These are phyloP conservation scores for Pseudoatta argentina DNA, from an alignment of 1,140 invertebrate species.

Conservation along the genomic window DNA sequence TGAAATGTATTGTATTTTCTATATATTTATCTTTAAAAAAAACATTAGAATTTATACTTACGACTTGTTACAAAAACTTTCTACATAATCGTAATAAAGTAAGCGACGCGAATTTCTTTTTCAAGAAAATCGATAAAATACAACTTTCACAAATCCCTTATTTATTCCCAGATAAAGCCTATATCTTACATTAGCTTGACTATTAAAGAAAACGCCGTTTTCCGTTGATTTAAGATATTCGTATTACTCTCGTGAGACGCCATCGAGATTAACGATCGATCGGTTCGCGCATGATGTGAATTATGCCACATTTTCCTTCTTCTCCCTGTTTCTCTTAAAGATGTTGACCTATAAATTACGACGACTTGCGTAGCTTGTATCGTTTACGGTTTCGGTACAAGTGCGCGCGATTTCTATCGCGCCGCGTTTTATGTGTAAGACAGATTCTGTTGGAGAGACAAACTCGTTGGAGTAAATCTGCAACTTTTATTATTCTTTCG, in stretches of 20 bases:
- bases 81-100: neutral
- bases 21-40: neutral
- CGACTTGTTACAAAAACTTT: conserved; percentile 5
- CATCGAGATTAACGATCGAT: conserved; percentile 53
- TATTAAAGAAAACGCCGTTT: conserved; percentile 15
- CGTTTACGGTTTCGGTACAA: conserved; percentile 43
- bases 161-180: conserved; percentile 48
- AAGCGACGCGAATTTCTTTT: neutral
- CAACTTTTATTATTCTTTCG: conserved; percentile 31
- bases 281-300: neutral
- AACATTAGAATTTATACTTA: neutral
- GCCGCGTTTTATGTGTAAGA: conserved; percentile 29
- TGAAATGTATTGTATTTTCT: neutral
- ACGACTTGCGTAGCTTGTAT: conserved; percentile 5
- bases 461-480: neutral
- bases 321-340: neutral
- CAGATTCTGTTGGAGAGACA: conserved; percentile 10
- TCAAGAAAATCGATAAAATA: conserved; percentile 17
- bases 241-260: conserved; percentile 31
- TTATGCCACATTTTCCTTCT: conserved; percentile 21
- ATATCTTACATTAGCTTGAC: neutral
- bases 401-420: conserved; percentile 28
- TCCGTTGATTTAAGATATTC: conserved; percentile 40
- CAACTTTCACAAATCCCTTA: conserved; percentile 44
- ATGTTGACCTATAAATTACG: conserved; percentile 37